These are phyloP conservation scores for Marronus borbonicus DNA, from an alignment of 2,888 invertebrate genomes.

Conservation along the genomic window DNA sequence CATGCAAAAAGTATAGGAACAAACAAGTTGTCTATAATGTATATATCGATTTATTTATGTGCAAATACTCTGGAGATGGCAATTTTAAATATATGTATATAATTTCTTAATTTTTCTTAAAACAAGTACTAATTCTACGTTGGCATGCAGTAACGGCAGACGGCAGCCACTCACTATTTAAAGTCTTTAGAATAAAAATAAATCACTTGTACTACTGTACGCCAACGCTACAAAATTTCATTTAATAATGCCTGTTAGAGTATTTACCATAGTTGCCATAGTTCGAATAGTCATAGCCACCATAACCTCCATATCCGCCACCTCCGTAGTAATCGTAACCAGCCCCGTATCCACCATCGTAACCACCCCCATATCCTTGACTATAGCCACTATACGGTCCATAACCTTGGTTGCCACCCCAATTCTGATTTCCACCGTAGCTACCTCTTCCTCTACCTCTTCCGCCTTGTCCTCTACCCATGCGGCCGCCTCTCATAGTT, in stretches of 20 bases:
- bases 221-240: conserved; percentile 55
- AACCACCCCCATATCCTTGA: conserved; percentile 79
- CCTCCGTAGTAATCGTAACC: conserved; percentile 81
- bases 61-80: conserved; percentile 60
- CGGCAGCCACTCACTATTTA: conserved; percentile 55
- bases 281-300: conserved; percentile 86
- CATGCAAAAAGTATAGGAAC: conserved; percentile 66
- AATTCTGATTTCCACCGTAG: conserved; percentile 78
- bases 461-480: conserved; percentile 78
- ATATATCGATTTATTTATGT: conserved; percentile 55
- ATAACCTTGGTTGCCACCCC: conserved; percentile 78
- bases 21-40: conserved; percentile 64
- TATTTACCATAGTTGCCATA: conserved; percentile 89
- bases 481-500: conserved; percentile 73
- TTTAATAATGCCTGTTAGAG: conserved; percentile 63
- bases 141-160: conserved; percentile 60
- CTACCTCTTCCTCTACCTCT: conserved; percentile 82
- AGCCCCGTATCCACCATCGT: conserved; percentile 83
- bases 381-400: conserved; percentile 73
- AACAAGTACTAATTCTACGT: conserved; percentile 57
- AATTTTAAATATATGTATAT: conserved; percentile 46
- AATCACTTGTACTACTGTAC: conserved; percentile 58
- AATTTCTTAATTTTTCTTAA: conserved; percentile 42
- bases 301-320: conserved; percentile 83
- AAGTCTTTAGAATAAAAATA: conserved; percentile 50